A percentile compares a stretch with the other conserved stretches of the same genome.
These are phyloP conservation scores for Cheilosia pagana DNA, from an alignment of 2,888 invertebrate genomes.

Conservation along the genomic window DNA sequence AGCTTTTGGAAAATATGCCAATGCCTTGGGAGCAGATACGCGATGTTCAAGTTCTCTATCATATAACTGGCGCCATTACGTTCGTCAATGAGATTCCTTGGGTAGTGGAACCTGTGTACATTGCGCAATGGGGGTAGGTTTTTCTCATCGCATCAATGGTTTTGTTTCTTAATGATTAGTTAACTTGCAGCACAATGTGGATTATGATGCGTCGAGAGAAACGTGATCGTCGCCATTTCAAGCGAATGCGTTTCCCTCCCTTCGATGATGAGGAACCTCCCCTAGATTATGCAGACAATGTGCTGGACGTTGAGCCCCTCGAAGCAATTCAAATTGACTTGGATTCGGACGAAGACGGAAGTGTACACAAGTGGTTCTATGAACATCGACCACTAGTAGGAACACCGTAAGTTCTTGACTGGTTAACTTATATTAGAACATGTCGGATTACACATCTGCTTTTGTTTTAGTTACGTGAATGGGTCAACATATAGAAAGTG, in stretches of 20 bases:
- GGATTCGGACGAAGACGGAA: conserved; percentile 96
- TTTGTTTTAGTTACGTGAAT: conserved; percentile 90
- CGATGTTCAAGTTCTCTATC: conserved; percentile 98
- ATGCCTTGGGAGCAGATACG: conserved; percentile 99
- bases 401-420: conserved; percentile 86
- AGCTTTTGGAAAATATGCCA: conserved; percentile 99
- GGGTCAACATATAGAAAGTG: conserved; percentile 98
- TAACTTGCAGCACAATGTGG: conserved; percentile 95
- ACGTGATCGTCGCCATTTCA: conserved; percentile 98
- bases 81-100: conserved; percentile 99
- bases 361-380: conserved; percentile 98
- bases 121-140: conserved; percentile 98
- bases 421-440: neutral
- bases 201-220: conserved; percentile 99
- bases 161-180: neutral
- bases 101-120: conserved; percentile 99
- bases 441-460: neutral
- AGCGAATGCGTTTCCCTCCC: conserved; percentile 99
- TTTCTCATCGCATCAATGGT: neutral
- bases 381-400: conserved; percentile 98
- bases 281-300: conserved; percentile 99
- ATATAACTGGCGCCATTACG: conserved; percentile 99
- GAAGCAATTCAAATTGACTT: conserved; percentile 99
- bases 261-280: conserved; percentile 99
- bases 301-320: conserved; percentile 98